Conservation (phyloP, 1,140 invertebrate genomes). For the Bombus terrestris region DNA sequence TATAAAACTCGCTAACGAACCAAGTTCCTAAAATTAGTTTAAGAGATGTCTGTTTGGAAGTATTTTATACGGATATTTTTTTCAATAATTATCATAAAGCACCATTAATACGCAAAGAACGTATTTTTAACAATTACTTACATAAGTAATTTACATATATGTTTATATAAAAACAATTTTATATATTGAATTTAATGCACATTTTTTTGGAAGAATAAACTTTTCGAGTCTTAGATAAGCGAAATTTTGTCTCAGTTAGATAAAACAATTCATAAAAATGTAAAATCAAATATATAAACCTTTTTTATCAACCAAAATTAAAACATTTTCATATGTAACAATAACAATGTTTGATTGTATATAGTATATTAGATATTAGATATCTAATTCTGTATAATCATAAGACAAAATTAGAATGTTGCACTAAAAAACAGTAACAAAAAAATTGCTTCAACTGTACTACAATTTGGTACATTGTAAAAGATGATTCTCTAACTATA, state of each 20-base stretch:
- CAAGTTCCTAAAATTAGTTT: slow-evolving; percentile 23
- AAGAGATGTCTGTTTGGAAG: slow-evolving; percentile 6
- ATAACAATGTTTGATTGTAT: slow-evolving; percentile 21
- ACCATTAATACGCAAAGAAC: slow-evolving; percentile 33
- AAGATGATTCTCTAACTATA: neutral
- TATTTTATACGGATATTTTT: slow-evolving; percentile 3
- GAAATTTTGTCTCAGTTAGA: neutral
- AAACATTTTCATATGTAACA: slow-evolving; percentile 20
- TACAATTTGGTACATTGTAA: neutral
- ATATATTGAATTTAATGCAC: neutral
- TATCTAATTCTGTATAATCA: neutral
- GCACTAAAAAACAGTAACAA: neutral
- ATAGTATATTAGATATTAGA: neutral
- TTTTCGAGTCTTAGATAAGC: neutral
- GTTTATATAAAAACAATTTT: slow-evolving; percentile 9
- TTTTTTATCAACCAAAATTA: neutral
- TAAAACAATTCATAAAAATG: neutral
- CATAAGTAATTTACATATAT: neutral
- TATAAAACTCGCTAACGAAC: slow-evolving; percentile 8
- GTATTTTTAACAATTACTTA: slow-evolving; percentile 24
- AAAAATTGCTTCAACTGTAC: neutral
- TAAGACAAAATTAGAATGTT: neutral
- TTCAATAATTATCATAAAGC: slow-evolving; percentile 26
- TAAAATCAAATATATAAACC: neutral
- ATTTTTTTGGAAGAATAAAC: slow-evolving; percentile 5